Evolutionary conservation across 2,113 vertebrate genomes (phyloP).

Genomic region (Antechinus stuartii): DNA sequence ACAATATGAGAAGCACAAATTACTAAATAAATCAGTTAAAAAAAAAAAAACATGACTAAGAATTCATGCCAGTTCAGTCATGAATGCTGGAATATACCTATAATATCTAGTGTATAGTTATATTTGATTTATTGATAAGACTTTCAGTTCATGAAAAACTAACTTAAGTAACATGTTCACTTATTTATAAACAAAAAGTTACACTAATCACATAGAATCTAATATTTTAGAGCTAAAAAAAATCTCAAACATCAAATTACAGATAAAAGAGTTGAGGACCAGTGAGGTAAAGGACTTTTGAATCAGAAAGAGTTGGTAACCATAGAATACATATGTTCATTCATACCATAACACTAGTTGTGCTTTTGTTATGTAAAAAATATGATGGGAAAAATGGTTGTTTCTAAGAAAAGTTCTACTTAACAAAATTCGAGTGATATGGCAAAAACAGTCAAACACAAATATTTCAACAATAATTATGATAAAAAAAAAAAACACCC

Average conservation of each 20-base stretch:
- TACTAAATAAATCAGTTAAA: neutral
- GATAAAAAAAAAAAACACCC: slow-evolving; percentile 22
- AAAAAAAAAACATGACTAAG: neutral
- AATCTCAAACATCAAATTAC: neutral
- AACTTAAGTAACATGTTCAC: neutral
- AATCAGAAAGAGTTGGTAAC: neutral
- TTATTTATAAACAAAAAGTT: slow-evolving; percentile 26
- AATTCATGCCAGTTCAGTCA: neutral
- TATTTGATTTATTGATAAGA: neutral
- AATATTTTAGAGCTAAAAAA: slow-evolving; percentile 10
- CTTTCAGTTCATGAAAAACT: slow-evolving; percentile 1
- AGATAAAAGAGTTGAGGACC: slow-evolving; percentile 4
- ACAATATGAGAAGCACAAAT: neutral
- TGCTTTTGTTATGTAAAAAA: slow-evolving; percentile 3
- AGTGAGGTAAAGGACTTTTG: neutral
- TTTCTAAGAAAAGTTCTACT: slow-evolving; percentile 21
- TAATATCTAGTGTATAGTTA: neutral
- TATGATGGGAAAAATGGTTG: slow-evolving; percentile 22
- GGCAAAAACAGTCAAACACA: slow-evolving; percentile 23
- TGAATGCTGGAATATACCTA: neutral
- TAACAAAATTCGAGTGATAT: slow-evolving; percentile 26
- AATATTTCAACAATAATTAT: slow-evolving; percentile 26
- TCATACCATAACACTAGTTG: neutral
- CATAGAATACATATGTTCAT: neutral
- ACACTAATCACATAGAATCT: neutral